Base-by-base conservation (phyloP, 1,140 invertebrate genomes). In the Drosophila orena region DNA sequence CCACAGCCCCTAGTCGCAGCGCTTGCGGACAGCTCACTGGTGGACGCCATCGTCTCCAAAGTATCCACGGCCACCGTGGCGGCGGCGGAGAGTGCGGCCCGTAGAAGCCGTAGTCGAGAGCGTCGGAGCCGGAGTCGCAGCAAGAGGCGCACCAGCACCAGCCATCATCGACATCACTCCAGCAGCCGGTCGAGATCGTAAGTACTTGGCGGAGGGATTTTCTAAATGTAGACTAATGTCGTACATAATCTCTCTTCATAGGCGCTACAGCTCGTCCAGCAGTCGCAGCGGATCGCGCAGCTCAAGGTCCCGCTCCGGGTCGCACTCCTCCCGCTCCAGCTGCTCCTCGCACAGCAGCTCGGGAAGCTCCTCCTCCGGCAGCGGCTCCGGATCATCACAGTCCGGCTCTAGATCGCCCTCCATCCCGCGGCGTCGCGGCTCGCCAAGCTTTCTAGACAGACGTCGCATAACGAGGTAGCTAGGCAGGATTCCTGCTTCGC, bases 391-490 rank as follows among this genome's bases (percentile, higher is more conserved):
- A 44, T 71, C 90, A 40, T 92, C 91, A 61, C 91, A 91, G 54
- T 81, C 91, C 55, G 93, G 95, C 74, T 96, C 95, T 42, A 94
- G 96, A 55, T 97, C 97, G 44, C 96, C 95, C 10, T 98, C 97
- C 24, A 98, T 98, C 93, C 96, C 97, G 24, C 93, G 97, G 47
- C 94, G 97, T 71, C 95, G 96, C 76, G 97, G 97, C 30, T 98
- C 97, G 44, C 97, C 97, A 2, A 97, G 97, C 91, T 98, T 98
- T 93, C 93, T 98, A 37, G 97, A 98, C 90, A 94, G 97, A 84
- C 94, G 97, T 53, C 94, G 97, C 69, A 98, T 98, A 75, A 98
- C 97, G 52, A 98, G 97, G 97, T 98, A 94, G 93, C 34, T 53
- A 35, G 15, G 12, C 10, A 2, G 11, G 20, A 22, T 5, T 64